Evolutionary conservation across 1,140 invertebrate species (phyloP).

Genomic region (Zaprionus lachaisei): DNA sequence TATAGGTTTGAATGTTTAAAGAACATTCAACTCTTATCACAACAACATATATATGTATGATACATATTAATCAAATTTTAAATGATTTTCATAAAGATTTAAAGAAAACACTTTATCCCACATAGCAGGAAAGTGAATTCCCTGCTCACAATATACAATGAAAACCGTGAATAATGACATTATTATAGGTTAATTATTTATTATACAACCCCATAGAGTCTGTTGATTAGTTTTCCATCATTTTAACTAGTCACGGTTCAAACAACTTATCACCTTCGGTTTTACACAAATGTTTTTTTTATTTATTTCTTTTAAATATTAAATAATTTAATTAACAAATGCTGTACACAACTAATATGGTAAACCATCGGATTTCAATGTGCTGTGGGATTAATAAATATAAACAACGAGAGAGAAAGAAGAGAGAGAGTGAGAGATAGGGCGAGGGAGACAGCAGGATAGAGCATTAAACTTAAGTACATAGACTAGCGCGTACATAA

Average conservation of each 20-base stretch:
- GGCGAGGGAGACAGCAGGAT: not conserved
- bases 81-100: not conserved
- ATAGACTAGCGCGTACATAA: conserved; percentile 76
- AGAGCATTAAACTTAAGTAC: conserved; percentile 65
- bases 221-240: not conserved
- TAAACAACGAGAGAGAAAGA: conserved; percentile 24
- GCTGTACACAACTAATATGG: conserved; percentile 51
- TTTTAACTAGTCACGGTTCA: not conserved
- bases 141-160: not conserved
- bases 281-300: conserved; percentile 29
- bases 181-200: not conserved
- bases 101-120: not conserved
- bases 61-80: no score
- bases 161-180: not conserved
- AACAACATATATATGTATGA: no score
- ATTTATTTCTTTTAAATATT: conserved; percentile 37
- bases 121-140: not conserved
- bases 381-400: conserved; percentile 62
- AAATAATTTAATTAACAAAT: conserved; percentile 77
- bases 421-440: conserved; percentile 6
- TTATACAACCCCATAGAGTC: not conserved
- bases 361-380: conserved; percentile 28
- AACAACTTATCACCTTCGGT: not conserved
- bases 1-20: no score
- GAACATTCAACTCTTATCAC: no score